Base-by-base conservation (phyloP, 35 echinoderm and acorn worm species). In the Ophiothrix spiculata region DNA sequence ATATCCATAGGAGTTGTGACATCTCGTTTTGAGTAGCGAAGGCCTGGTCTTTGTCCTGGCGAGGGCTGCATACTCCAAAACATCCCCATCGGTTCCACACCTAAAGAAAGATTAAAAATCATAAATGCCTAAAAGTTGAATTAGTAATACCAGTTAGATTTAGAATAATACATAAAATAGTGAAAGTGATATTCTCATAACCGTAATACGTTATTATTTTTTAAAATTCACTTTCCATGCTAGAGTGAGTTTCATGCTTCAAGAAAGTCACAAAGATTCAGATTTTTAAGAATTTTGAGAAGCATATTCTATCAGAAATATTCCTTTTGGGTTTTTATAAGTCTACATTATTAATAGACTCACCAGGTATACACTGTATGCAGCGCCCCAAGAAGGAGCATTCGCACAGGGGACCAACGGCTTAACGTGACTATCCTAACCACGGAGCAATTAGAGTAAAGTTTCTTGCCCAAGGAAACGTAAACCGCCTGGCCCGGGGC, bases 31-130 rank as follows among this genome's bases (percentile, higher is more conserved):
- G 31, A 1, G 32, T 83, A 83, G 6, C 87, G 56, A 33, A 34
- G 11, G 8, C 87, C 87, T 4, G 63, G 31, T 39, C 38, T 38
- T 41, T 82, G 63, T 14, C 80, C 80, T 56, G 79, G 87, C 29
- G 80, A 82, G 21, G 37, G 87, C 38, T 41, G 35, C 87, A 89
- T 89, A 36, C 79, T 81, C 64, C 79, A 83, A 79, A 89, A 89
- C 64, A 89, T 40, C 13, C 87, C 87, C 87, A 89, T 89, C 13
- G 87, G 80, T 69, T 82, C 79, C 25, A 42, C 34, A 15, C 79
- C 87, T 89, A 38, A 40, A 38, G 45, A 40, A 28, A 77, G 6
- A 37, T 11, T 33, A 23, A 35, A 19, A 75, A 25, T 75, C 33
- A 23, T 31, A 31, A 32, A 25, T 16, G 28, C 10, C 14, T 31